Conservation (phyloP, 2,888 invertebrate genomes). For the Catocala sponsa region DNA sequence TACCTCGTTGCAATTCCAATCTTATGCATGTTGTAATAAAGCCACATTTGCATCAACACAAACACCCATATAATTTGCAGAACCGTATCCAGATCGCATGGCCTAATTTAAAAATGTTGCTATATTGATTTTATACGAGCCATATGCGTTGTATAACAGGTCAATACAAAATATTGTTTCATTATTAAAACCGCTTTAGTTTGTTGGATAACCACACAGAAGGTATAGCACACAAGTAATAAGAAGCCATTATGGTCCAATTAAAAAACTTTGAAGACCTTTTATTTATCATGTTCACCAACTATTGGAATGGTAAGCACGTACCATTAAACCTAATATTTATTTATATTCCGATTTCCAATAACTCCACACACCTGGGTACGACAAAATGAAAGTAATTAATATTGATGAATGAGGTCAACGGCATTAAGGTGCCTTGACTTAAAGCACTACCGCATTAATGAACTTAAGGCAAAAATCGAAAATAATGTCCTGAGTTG, state of each 20-base stretch:
- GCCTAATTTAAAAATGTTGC: conserved; percentile 45
- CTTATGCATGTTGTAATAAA: conserved; percentile 24
- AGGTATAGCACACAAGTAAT: too few relatives aligned
- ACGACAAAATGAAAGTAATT: conserved; percentile 32
- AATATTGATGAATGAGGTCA: conserved; percentile 51
- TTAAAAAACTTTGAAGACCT: background rate
- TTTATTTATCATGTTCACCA: conserved; percentile 11
- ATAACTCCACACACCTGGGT: conserved; percentile 32
- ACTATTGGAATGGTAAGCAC: conserved; percentile 21
- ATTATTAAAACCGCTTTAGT: too few relatives aligned
- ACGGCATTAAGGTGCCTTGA: conserved; percentile 43
- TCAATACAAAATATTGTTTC: conserved; percentile 11
- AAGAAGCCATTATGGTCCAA: too few relatives aligned
- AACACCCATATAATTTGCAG: conserved; percentile 43
- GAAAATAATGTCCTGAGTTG: too few relatives aligned
- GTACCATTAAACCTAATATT: conserved; percentile 29
- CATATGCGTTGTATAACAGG: conserved; percentile 26
- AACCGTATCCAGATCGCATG: conserved; percentile 51
- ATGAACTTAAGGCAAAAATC: background rate
- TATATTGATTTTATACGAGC: conserved; percentile 36
- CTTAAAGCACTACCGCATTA: conserved; percentile 27
- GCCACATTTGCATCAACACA: conserved; percentile 17
- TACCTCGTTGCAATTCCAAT: conserved; percentile 16
- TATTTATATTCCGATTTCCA: conserved; percentile 33
- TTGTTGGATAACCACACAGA: too few relatives aligned